phyloP scores from a whole-genome alignment of 2,888 invertebrate genomes.

The Leptarthrus brevirostris region DNA sequence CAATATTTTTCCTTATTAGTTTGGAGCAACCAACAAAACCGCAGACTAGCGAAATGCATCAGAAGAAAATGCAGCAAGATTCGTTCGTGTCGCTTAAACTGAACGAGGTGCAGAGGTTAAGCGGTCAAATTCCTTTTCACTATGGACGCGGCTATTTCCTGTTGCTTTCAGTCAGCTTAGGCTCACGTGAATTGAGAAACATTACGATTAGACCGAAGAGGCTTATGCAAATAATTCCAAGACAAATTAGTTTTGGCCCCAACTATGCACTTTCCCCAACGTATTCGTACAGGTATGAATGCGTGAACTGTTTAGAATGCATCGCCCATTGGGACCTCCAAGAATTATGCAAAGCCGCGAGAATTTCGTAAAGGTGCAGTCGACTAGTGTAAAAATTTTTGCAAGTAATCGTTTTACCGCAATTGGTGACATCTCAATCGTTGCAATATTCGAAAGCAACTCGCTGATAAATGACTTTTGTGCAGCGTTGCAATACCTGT shows the following conservation, averaged over 20 bases:
- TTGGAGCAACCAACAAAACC: background rate
- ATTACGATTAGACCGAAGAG: conserved; percentile 14
- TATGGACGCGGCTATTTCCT: conserved; percentile 10
- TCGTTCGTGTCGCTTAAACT: background rate
- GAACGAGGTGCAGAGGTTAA: conserved; percentile 13
- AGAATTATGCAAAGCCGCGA: conserved; percentile 13
- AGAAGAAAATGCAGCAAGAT: background rate
- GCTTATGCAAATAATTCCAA: conserved; percentile 23
- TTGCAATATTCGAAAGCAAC: background rate
- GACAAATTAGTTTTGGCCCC: conserved; percentile 1
- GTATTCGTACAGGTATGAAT: background rate
- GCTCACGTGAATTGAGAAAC: background rate
- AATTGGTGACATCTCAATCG: conserved; percentile 12
- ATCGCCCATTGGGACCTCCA: background rate
- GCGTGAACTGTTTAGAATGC: too few species aligned
- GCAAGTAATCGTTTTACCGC: background rate
- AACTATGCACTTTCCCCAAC: conserved; percentile 12
- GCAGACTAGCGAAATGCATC: background rate
- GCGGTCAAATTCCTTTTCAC: conserved; percentile 40
- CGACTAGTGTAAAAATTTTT: background rate
- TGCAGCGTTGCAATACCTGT: conserved; percentile 7
- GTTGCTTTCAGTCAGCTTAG: background rate
- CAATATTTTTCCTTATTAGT: conserved; percentile 16
- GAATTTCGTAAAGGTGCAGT: background rate
- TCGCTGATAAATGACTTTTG: conserved; percentile 5